Percentiles rank a stretch among this genome's conserved stretches.
Evolutionary conservation across 2,113 vertebrate genomes (phyloP).

Genomic region (Calidris pugnax): DNA sequence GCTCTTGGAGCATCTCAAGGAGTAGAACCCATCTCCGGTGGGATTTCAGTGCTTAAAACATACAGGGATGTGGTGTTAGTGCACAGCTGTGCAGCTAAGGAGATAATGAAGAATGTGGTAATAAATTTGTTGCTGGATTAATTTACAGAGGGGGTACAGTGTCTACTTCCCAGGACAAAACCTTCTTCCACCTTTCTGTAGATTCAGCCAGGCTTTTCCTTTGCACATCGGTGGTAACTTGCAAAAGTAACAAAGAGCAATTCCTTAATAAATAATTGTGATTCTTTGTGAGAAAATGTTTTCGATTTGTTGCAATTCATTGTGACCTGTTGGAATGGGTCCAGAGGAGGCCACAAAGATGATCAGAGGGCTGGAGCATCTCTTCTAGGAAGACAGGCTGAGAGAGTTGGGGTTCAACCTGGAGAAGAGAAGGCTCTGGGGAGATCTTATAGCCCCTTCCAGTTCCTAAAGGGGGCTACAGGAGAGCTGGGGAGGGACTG

Average conservation of each 20-base stretch:
- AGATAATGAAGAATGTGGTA: neutral
- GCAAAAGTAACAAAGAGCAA: neutral
- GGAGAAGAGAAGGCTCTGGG: neutral
- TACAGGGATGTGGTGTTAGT: neutral
- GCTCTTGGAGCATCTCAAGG: neutral
- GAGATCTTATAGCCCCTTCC: neutral
- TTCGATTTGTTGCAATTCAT: neutral
- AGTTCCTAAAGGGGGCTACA: neutral
- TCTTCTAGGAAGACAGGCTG: no score
- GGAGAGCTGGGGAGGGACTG: neutral
- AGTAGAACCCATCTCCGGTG: neutral
- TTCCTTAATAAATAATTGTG: neutral
- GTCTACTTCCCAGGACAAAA: neutral
- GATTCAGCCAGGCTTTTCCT: neutral
- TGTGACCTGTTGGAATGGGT: neutral
- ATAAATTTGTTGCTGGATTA: neutral
- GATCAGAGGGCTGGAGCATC: neutral
- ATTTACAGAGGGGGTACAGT: neutral
- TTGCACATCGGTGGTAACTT: rapidly evolving
- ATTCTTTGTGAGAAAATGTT: neutral
- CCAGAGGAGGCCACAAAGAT: neutral
- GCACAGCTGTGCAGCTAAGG: neutral
- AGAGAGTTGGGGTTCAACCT: neutral
- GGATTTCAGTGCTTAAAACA: neutral
- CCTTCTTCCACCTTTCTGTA: neutral